phyloP scores from a whole-genome alignment of 2,888 invertebrate genomes.

The Tinea trinotella region DNA sequence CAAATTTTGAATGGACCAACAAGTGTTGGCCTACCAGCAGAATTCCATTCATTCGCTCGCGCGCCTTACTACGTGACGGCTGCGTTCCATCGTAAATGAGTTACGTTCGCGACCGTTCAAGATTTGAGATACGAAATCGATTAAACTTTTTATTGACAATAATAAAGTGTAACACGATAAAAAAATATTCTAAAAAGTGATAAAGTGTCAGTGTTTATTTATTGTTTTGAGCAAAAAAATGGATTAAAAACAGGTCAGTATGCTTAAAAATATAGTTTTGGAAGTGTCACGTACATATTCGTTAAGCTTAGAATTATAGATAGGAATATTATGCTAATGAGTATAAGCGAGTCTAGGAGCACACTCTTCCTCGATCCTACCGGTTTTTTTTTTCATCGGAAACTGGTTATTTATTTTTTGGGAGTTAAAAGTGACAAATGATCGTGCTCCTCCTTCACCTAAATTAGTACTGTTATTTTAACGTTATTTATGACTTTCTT shows the following conservation, averaged over 20 bases:
- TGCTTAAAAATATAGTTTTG: not conserved
- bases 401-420: conserved; percentile 22
- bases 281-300: not conserved
- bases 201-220: conserved; percentile 11
- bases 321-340: conserved; percentile 22
- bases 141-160: conserved; percentile 7
- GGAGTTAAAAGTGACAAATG: conserved; percentile 20
- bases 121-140: conserved; percentile 1
- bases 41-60: conserved; percentile 50
- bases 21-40: not conserved
- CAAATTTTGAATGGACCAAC: not conserved
- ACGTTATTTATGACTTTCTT: conserved; percentile 9
- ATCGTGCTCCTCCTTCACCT: conserved; percentile 15
- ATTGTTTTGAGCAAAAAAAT: not conserved
- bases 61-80: conserved; percentile 46
- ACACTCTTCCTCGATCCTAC: not conserved
- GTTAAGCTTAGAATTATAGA: conserved; percentile 14
- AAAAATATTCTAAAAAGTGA: not conserved
- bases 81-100: conserved; percentile 29
- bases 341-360: conserved; percentile 17
- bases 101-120: conserved; percentile 1
- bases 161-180: conserved; percentile 15
- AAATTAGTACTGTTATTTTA: conserved; percentile 15
- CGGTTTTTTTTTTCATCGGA: conserved; percentile 19
- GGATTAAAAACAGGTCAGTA: not conserved